Evolutionary conservation across 1,140 invertebrate species (phyloP).

Genomic region (Globodera ellingtonae): DNA sequence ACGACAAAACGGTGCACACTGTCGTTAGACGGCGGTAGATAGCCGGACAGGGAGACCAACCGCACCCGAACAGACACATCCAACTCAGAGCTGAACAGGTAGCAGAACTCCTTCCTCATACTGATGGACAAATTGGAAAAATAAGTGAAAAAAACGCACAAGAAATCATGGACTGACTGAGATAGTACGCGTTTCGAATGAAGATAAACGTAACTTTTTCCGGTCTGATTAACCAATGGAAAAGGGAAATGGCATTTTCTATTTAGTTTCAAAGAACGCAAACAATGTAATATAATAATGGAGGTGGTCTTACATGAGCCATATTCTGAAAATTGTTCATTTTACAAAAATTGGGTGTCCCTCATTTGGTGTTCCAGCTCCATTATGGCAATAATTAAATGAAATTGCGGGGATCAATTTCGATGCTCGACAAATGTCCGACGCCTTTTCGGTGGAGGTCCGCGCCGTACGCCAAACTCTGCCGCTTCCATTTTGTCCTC

Average conservation of each 20-base stretch:
- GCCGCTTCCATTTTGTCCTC: neutral
- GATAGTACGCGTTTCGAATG: too few species aligned
- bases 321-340: neutral
- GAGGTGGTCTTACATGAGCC: too few species aligned
- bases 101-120: conserved; percentile 47
- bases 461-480: conserved; percentile 9
- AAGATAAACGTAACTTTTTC: too few species aligned
- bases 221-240: too few species aligned
- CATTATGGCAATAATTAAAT: neutral
- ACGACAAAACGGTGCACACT: conserved; percentile 17
- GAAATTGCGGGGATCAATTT: neutral
- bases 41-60: conserved; percentile 45
- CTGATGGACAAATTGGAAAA: neutral
- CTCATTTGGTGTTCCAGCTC: too few species aligned
- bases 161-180: neutral
- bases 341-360: neutral
- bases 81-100: conserved; percentile 59
- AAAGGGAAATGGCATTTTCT: too few species aligned
- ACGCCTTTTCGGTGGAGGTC: conserved; percentile 43
- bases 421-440: conserved; percentile 13
- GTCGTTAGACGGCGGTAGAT: conserved; percentile 20
- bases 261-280: too few species aligned
- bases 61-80: conserved; percentile 73
- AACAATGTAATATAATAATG: too few species aligned
- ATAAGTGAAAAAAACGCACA: neutral